These are phyloP conservation scores for Parambassis ranga DNA, from an alignment of 2,797 vertebrate species.

Conservation along the genomic window DNA sequence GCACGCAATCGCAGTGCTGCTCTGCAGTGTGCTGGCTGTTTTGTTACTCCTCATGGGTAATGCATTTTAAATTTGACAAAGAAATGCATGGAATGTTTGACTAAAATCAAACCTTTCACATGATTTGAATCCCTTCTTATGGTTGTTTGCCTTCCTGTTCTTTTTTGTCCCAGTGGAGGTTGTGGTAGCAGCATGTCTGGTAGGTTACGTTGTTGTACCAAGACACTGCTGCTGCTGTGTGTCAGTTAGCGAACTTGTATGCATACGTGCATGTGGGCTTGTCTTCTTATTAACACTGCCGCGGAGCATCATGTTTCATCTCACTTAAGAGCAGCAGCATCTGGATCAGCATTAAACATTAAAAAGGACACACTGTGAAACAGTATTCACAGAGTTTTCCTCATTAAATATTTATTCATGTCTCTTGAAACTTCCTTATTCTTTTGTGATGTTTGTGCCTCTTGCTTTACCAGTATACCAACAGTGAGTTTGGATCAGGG, in stretches of 20 bases:
- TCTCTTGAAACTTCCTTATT: constrained; percentile 50
- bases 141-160: constrained; percentile 1
- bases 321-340: constrained; percentile 79
- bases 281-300: constrained; percentile 64
- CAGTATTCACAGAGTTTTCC: constrained; percentile 56
- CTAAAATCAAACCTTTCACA: constrained; percentile 12
- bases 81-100: constrained; percentile 12
- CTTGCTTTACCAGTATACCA: constrained; percentile 17
- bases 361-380: constrained; percentile 59
- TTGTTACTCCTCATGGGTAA: constrained; percentile 21
- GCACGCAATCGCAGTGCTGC: neutral
- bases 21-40: neutral
- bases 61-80: constrained; percentile 37
- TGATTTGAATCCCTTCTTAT: constrained; percentile 7
- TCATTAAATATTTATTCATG: constrained; percentile 70
- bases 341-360: constrained; percentile 82
- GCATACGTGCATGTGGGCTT: constrained; percentile 22
- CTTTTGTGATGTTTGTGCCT: constrained; percentile 32
- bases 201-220: constrained; percentile 13
- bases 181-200: constrained; percentile 19
- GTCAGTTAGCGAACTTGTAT: constrained; percentile 5
- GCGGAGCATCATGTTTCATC: constrained; percentile 70
- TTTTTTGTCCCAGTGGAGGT: constrained; percentile 20
- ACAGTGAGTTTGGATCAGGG: neutral
- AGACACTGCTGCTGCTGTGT: constrained; percentile 10